Evolutionary conservation across 2,888 invertebrate genomes (phyloP).

Genomic region (Ormia ochracea): DNA sequence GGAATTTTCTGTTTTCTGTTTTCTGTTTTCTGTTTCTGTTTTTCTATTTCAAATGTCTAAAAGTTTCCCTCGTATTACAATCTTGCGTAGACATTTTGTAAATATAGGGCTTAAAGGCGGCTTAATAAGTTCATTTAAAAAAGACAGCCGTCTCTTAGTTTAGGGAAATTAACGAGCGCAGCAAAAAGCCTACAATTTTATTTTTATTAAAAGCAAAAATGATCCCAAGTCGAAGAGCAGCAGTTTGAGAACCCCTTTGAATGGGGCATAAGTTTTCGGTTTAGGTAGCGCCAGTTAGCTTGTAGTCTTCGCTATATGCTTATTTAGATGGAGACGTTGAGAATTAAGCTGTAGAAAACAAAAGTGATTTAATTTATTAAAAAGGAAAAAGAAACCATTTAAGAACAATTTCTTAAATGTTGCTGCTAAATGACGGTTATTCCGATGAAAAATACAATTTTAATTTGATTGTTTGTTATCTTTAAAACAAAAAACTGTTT

Average conservation of each 20-base stretch:
- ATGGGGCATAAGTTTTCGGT: slow-evolving; percentile 12
- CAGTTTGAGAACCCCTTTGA: neutral
- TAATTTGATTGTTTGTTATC: slow-evolving; percentile 13
- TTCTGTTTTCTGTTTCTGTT: no score
- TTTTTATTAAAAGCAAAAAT: neutral
- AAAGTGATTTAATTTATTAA: slow-evolving; percentile 46
- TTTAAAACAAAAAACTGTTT: neutral
- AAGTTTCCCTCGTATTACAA: no score
- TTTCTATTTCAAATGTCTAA: no score
- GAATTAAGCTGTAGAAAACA: slow-evolving; percentile 32
- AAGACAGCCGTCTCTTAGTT: no score
- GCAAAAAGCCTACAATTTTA: neutral
- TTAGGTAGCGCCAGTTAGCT: slow-evolving; percentile 45
- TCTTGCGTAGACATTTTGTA: no score
- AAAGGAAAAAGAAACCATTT: neutral
- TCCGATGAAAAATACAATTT: slow-evolving; percentile 26
- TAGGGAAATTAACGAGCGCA: no score
- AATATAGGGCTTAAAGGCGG: no score
- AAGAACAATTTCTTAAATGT: slow-evolving; percentile 33
- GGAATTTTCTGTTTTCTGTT: no score
- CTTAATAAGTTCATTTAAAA: no score
- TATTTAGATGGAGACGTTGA: slow-evolving; percentile 20
- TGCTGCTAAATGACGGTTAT: slow-evolving; percentile 13
- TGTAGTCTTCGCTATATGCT: neutral
- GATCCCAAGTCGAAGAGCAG: neutral